Conservation (phyloP, 2,797 vertebrate genomes). For the Rhabdophis nuchalis region DNA sequence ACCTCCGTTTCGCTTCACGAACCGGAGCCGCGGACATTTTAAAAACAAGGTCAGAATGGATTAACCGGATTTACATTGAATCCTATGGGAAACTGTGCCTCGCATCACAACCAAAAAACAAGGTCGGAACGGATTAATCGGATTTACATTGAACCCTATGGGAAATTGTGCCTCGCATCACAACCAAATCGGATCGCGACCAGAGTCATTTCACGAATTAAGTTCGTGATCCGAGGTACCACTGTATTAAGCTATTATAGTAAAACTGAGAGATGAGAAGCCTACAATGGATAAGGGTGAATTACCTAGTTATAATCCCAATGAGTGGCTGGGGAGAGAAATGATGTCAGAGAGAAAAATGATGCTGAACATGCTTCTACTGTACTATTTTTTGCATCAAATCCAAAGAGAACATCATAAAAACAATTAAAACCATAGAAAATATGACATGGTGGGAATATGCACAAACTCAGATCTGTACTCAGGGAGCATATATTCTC, state of each 20-base stretch:
- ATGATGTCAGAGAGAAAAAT: not conserved
- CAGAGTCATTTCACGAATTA: too few relatives aligned
- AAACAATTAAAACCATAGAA: not conserved
- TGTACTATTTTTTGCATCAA: not conserved
- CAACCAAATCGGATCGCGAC: too few relatives aligned
- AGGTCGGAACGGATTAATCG: too few relatives aligned
- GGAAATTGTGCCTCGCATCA: too few relatives aligned
- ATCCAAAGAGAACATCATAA: not conserved
- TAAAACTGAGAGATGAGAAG: not conserved
- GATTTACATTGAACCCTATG: too few relatives aligned
- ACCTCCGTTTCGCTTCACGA: too few relatives aligned
- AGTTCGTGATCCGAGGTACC: too few relatives aligned
- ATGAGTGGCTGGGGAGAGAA: not conserved
- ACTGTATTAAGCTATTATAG: not conserved
- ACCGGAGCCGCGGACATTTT: too few relatives aligned
- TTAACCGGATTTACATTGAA: too few relatives aligned
- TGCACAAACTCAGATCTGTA: not conserved
- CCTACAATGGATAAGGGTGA: not conserved
- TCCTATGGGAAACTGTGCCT: too few relatives aligned
- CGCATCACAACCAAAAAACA: too few relatives aligned
- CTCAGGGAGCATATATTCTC: not conserved
- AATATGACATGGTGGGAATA: not conserved
- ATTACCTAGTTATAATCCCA: not conserved
- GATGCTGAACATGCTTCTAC: not conserved
- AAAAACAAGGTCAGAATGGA: too few relatives aligned